These are phyloP conservation scores for Propithecus perrieri DNA, from an alignment of 2,797 vertebrate genomes.

Conservation along the genomic window DNA sequence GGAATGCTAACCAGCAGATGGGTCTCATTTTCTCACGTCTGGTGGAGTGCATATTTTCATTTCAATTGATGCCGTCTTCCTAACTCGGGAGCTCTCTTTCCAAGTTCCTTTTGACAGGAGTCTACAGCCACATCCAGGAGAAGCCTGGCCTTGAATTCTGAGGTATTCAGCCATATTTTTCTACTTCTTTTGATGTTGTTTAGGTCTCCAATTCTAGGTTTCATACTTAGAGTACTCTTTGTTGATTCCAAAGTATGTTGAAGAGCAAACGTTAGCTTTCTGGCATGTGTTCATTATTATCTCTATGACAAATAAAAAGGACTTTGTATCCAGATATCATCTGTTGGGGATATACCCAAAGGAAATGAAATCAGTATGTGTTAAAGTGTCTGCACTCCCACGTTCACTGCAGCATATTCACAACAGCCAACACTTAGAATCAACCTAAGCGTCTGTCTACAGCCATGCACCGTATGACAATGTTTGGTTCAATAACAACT, in stretches of 20 bases:
- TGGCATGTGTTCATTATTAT: rapidly evolving
- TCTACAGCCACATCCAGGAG: not conserved
- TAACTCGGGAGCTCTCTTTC: not conserved
- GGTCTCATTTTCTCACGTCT: not conserved
- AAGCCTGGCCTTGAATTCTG: not conserved
- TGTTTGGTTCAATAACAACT: too few species aligned
- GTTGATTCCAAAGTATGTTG: not conserved
- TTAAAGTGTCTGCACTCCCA: not conserved
- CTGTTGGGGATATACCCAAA: not conserved
- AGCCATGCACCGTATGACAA: not conserved
- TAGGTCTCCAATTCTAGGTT: not conserved
- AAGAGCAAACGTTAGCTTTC: not conserved
- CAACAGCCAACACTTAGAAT: too few species aligned
- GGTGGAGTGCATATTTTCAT: rapidly evolving
- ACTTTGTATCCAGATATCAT: not conserved
- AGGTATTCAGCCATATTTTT: not conserved
- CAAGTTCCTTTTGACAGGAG: rapidly evolving
- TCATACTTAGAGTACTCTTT: rapidly evolving
- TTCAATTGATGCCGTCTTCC: not conserved
- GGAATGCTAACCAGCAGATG: not conserved
- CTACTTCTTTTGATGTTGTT: not conserved
- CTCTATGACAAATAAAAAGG: not conserved
- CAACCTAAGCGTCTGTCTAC: not conserved
- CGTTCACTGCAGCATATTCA: not conserved
- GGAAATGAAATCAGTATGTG: too few species aligned